Conservation (phyloP, 2,113 vertebrate genomes). For the Mesoclemmys tuberculata region DNA sequence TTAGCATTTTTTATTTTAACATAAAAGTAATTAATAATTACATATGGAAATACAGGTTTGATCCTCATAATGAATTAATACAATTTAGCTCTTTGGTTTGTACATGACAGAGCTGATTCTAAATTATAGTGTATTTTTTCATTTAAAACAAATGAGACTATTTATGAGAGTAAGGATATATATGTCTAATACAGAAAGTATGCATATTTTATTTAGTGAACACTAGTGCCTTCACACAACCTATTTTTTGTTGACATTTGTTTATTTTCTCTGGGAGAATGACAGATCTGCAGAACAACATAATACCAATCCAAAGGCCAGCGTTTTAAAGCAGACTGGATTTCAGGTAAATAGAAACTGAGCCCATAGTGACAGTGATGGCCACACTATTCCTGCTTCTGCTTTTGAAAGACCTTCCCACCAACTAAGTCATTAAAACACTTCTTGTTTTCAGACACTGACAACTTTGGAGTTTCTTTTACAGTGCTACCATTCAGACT, state of each 20-base stretch:
- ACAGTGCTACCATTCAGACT: not conserved
- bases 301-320: not conserved
- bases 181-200: not conserved
- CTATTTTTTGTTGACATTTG: not conserved
- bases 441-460: not conserved
- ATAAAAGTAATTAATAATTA: not conserved
- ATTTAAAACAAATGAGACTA: constrained; percentile 1
- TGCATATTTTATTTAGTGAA: not conserved
- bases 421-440: not conserved
- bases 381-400: not conserved
- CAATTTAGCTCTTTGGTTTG: constrained; percentile 20
- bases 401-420: not conserved
- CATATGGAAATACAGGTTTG: not conserved
- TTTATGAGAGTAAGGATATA: not conserved
- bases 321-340: not conserved
- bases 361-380: not conserved
- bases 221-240: not conserved
- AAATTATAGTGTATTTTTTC: not conserved
- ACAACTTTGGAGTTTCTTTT: not conserved
- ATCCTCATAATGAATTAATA: not conserved
- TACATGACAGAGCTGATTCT: not conserved
- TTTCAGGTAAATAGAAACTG: not conserved
- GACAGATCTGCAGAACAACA: not conserved
- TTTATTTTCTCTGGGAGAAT: not conserved
- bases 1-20: not conserved